These are phyloP conservation scores for Aphelenchoides fujianensis DNA, from an alignment of 1,140 invertebrate species.

Conservation along the genomic window DNA sequence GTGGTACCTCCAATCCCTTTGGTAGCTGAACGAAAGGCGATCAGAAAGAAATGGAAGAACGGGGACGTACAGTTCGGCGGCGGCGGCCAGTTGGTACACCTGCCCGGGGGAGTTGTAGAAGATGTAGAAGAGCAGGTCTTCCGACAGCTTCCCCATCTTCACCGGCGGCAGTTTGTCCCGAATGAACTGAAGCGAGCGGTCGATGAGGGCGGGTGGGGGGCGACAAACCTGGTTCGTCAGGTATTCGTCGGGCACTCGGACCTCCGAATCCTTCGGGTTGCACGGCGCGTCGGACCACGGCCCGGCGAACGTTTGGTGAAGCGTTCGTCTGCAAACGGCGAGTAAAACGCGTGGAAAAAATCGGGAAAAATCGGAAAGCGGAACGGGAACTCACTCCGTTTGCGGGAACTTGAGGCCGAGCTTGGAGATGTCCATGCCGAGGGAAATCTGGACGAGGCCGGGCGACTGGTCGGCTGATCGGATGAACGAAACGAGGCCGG, in stretches of 20 bases:
- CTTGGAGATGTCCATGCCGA: slow-evolving; percentile 93
- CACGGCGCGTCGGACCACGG: slow-evolving; percentile 96
- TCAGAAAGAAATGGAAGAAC: slow-evolving; percentile 29
- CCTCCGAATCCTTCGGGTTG: slow-evolving; percentile 90
- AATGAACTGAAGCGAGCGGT: too few relatives aligned
- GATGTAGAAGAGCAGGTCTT: slow-evolving; percentile 97
- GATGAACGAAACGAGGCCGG: slow-evolving; percentile 93
- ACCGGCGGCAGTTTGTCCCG: slow-evolving; percentile 78
- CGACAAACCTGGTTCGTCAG: slow-evolving; percentile 86
- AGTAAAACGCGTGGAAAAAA: slow-evolving; percentile 27
- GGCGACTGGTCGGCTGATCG: slow-evolving; percentile 78
- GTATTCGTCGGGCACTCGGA: slow-evolving; percentile 96
- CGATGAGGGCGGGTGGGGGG: too few relatives aligned
- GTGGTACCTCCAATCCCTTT: slow-evolving; percentile 96
- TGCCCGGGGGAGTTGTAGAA: slow-evolving; percentile 99
- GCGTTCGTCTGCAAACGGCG: slow-evolving; percentile 67
- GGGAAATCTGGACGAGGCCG: slow-evolving; percentile 76
- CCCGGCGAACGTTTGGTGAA: slow-evolving; percentile 93
- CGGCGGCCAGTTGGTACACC: slow-evolving; percentile 90
- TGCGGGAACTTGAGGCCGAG: slow-evolving; percentile 95
- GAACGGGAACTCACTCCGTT: slow-evolving; percentile 78
- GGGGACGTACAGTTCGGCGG: slow-evolving; percentile 84
- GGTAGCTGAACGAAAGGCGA: slow-evolving; percentile 78
- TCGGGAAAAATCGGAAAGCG: too few relatives aligned
- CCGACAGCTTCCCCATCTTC: slow-evolving; percentile 91